Evolutionary conservation across 2,797 vertebrate genomes (phyloP).

Genomic region (Trachops cirrhosus): DNA sequence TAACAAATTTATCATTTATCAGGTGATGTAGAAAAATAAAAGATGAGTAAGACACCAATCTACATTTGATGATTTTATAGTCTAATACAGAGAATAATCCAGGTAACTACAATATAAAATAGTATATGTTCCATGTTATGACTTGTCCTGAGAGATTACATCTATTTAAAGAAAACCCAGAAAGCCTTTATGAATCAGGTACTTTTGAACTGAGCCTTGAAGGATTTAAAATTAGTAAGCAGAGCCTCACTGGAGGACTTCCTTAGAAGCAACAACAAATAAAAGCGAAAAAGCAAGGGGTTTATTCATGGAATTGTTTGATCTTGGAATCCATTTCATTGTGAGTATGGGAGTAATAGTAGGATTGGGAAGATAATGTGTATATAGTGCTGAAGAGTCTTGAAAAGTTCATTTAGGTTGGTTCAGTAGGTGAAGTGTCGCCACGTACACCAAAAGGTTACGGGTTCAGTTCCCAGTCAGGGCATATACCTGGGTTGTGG

Average conservation of each 20-base stretch:
- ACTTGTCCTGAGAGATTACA: neutral
- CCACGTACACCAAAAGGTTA: neutral
- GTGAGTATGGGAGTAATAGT: neutral
- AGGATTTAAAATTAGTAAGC: constrained; percentile 8
- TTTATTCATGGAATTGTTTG: neutral
- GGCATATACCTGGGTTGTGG: neutral
- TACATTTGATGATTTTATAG: constrained; percentile 7
- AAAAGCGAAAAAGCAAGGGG: neutral
- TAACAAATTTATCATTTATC: neutral
- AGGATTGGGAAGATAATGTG: neutral
- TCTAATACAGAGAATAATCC: neutral
- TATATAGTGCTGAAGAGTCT: neutral
- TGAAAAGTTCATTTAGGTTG: neutral
- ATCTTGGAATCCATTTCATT: neutral
- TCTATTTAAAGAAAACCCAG: constrained; percentile 17
- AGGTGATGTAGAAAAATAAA: neutral
- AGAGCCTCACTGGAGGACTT: neutral
- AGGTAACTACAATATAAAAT: neutral
- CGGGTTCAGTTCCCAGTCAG: neutral
- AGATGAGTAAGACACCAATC: neutral
- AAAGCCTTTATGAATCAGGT: neutral
- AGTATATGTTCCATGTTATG: neutral
- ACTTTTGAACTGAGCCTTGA: neutral
- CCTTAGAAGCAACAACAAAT: neutral
- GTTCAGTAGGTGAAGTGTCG: neutral